A percentile compares a stretch with the other conserved stretches of the same genome.
Evolutionary conservation across 1,140 invertebrate genomes (phyloP).

Genomic region (Radopholus similis): DNA sequence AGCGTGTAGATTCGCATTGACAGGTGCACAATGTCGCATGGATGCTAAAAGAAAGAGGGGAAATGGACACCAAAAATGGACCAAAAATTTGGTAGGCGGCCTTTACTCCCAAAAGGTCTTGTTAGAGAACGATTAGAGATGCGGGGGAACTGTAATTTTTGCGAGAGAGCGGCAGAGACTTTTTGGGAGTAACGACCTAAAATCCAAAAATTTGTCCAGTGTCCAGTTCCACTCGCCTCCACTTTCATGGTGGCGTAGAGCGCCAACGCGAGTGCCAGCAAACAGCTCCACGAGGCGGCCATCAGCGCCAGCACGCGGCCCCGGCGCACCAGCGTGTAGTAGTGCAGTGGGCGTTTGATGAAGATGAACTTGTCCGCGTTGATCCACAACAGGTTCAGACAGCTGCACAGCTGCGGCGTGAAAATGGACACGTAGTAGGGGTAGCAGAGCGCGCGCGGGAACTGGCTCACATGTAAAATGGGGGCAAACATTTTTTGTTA

Average conservation of each 20-base stretch:
- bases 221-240: constrained; percentile 25
- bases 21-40: constrained; percentile 31
- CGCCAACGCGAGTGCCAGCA: constrained; percentile 31
- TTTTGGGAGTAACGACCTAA: no score
- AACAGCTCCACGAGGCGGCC: constrained; percentile 35
- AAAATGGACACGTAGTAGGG: constrained; percentile 55
- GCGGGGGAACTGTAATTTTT: no score
- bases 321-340: constrained; percentile 50
- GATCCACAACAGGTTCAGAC: constrained; percentile 54
- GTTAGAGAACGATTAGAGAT: no score
- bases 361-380: constrained; percentile 54
- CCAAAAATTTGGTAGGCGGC: no score
- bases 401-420: constrained; percentile 55
- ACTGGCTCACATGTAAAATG: constrained; percentile 25
- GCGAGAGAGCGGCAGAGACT: no score
- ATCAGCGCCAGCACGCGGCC: constrained; percentile 35
- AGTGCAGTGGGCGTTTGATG: constrained; percentile 56
- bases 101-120: no score
- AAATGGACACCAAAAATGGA: no score
- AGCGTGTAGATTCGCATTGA: constrained; percentile 39
- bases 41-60: constrained; percentile 47
- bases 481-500: neutral
- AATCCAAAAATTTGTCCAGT: constrained; percentile 3
- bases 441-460: constrained; percentile 41
- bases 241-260: constrained; percentile 46